Percentiles rank a stretch among this genome's conserved stretches.
phyloP scores from a whole-genome alignment of 1,140 invertebrate genomes.

The Caenorhabditis briggsae region DNA sequence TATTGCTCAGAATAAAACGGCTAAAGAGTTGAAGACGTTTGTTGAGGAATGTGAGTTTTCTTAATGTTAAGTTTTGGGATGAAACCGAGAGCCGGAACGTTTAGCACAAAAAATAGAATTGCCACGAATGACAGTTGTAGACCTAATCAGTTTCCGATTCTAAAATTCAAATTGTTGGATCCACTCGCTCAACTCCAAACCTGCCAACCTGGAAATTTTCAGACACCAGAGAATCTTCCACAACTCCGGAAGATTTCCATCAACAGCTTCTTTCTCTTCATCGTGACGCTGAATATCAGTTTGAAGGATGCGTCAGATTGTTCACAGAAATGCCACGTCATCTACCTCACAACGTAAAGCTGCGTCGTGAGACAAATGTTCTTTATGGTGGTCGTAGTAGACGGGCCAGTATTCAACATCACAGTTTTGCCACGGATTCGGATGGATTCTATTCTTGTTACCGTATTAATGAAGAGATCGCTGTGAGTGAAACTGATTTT shows the following conservation, averaged over 20 bases:
- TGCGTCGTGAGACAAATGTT: neutral
- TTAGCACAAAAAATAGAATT: too few relatives aligned
- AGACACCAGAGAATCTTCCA: too few relatives aligned
- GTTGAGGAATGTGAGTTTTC: neutral
- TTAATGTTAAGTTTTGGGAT: too few relatives aligned
- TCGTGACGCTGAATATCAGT: neutral
- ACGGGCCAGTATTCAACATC: constrained; percentile 13
- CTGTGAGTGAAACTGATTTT: neutral
- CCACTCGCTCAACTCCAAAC: too few relatives aligned
- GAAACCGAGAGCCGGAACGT: too few relatives aligned
- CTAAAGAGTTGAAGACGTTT: neutral
- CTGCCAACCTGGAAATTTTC: too few relatives aligned
- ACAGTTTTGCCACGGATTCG: constrained; percentile 1
- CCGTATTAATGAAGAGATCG: constrained; percentile 14
- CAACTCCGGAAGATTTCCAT: too few relatives aligned
- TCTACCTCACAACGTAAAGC: neutral
- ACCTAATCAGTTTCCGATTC: too few relatives aligned
- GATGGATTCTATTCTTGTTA: constrained; percentile 27
- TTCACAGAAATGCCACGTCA: constrained; percentile 34
- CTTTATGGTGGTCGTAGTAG: neutral
- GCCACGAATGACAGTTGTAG: too few relatives aligned
- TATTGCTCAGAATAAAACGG: neutral
- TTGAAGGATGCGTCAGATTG: constrained; percentile 13
- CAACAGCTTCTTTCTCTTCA: neutral
- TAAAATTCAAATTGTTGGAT: too few relatives aligned